A percentile compares a stretch with the other conserved stretches of the same genome.
Conservation (phyloP, 1,140 invertebrate species). For the Triops longicaudatus region DNA sequence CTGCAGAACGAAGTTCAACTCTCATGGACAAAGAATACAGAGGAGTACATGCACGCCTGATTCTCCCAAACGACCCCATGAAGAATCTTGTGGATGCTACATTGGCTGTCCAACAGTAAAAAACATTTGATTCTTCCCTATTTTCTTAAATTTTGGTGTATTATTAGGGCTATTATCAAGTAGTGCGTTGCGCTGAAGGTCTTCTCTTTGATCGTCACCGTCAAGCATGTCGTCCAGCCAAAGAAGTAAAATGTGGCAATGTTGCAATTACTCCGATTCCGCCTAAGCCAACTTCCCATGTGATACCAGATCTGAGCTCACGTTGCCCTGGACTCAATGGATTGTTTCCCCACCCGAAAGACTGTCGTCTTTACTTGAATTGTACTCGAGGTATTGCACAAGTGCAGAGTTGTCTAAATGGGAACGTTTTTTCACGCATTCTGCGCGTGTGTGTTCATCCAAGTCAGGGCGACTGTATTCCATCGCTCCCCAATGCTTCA, state of each 20-base stretch:
- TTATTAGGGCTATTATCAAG: not conserved
- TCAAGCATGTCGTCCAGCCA: not conserved
- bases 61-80: not conserved
- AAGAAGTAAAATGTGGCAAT: not conserved
- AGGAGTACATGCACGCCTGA: not conserved
- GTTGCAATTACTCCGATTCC: not conserved
- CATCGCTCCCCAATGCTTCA: not conserved
- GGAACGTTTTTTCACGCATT: conserved; percentile 54
- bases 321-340: conserved; percentile 37
- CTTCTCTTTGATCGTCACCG: not conserved
- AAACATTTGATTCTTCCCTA: too few relatives aligned
- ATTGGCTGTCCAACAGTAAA: not conserved
- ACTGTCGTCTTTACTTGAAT: conserved; percentile 57
- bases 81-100: not conserved
- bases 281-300: not conserved
- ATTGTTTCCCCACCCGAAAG: conserved; percentile 50
- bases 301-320: not conserved
- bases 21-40: not conserved
- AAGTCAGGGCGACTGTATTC: conserved; percentile 49
- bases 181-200: not conserved
- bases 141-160: not conserved
- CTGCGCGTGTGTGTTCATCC: conserved; percentile 54
- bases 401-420: conserved; percentile 53
- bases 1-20: not conserved
- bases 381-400: conserved; percentile 53